Evolutionary conservation across 2,888 invertebrate species (phyloP).

Genomic region (Tipula confusa): DNA sequence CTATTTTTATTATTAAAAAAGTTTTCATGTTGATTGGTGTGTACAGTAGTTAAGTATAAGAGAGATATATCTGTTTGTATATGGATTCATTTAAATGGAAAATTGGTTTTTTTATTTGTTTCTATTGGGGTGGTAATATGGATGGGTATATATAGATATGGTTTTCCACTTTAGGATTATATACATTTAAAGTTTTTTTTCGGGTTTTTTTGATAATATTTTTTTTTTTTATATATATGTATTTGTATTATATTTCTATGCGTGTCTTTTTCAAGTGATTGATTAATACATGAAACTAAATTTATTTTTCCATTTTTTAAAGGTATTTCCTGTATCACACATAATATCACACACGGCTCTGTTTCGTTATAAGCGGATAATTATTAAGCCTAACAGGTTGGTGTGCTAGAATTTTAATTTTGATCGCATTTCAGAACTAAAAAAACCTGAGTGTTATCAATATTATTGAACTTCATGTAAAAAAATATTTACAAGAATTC

Average conservation of each 20-base stretch:
- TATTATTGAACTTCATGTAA: too few species aligned
- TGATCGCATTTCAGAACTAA: background rate
- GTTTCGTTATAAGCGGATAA: too few species aligned
- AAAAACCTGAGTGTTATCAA: too few species aligned
- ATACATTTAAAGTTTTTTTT: background rate
- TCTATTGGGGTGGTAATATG: constrained; percentile 20
- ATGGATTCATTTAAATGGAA: constrained; percentile 25
- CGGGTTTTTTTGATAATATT: background rate
- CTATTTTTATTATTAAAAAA: constrained; percentile 16
- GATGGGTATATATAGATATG: constrained; percentile 4
- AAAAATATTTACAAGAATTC: too few species aligned
- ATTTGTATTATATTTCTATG: background rate
- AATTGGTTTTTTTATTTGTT: constrained; percentile 20
- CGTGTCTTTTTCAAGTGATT: background rate
- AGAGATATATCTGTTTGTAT: constrained; percentile 12
- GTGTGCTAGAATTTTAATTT: background rate
- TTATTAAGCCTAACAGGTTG: background rate
- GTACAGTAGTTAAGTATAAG: constrained; percentile 20
- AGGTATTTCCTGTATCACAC: too few species aligned
- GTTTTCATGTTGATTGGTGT: constrained; percentile 25
- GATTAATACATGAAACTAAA: background rate
- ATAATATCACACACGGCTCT: too few species aligned
- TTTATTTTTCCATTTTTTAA: background rate
- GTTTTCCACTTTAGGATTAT: constrained; percentile 25
- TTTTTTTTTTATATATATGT: too few species aligned